Evolutionary conservation across 2,113 vertebrate species (phyloP).

Genomic region (Myrmophylax atrothorax): DNA sequence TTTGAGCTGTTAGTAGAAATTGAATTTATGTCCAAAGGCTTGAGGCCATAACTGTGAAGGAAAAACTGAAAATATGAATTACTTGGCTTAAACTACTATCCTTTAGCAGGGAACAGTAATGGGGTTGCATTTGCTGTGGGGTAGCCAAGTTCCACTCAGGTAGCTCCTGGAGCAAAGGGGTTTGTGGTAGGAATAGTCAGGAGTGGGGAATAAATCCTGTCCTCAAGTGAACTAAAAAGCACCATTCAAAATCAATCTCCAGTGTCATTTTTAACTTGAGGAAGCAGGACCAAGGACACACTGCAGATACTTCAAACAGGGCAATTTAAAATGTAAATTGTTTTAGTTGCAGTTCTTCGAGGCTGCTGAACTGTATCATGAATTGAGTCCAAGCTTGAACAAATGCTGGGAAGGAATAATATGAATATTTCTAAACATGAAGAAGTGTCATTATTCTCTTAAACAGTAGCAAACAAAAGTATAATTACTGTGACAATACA

Average conservation of each 20-base stretch:
- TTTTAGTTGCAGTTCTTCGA: background rate
- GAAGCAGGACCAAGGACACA: background rate
- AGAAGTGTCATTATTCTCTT: background rate
- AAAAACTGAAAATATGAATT: background rate
- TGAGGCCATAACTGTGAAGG: background rate
- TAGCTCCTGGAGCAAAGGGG: background rate
- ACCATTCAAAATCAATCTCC: background rate
- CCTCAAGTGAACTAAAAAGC: background rate
- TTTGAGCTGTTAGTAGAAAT: background rate
- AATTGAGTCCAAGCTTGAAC: background rate
- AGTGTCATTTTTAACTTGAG: background rate
- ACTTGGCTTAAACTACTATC: background rate
- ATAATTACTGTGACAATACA: background rate
- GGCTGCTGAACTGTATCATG: background rate
- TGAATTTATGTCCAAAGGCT: background rate
- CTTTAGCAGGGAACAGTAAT: background rate
- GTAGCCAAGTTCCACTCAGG: background rate
- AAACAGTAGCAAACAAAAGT: background rate
- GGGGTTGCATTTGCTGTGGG: background rate
- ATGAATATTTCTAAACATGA: background rate
- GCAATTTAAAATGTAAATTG: background rate
- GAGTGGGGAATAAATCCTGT: background rate
- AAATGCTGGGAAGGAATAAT: background rate
- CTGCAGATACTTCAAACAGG: background rate
- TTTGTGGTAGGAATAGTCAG: background rate